phyloP scores from a whole-genome alignment of 2,888 invertebrate genomes.

The Meloe dianella region DNA sequence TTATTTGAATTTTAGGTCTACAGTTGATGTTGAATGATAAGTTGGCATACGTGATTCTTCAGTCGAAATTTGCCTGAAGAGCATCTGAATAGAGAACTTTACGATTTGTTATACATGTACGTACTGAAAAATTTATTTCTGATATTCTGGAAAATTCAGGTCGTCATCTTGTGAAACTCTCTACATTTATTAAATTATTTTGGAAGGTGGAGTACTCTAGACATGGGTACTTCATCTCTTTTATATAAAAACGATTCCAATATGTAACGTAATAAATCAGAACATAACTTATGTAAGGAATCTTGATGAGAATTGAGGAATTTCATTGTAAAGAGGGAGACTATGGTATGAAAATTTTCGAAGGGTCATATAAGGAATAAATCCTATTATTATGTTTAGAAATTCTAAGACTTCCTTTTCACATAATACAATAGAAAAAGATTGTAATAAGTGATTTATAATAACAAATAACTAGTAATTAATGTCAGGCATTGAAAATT shows the following conservation, averaged over 20 bases:
- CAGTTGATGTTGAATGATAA: too few species aligned
- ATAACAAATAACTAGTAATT: not conserved
- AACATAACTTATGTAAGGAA: not conserved
- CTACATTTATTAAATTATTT: too few species aligned
- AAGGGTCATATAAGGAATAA: not conserved
- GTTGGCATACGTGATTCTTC: too few species aligned
- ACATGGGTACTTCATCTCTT: not conserved
- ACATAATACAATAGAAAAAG: not conserved
- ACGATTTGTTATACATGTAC: too few species aligned
- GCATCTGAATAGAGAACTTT: too few species aligned
- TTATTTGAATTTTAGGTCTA: too few species aligned
- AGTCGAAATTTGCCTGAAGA: too few species aligned
- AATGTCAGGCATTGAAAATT: not conserved
- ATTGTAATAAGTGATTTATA: too few species aligned
- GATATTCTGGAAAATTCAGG: too few species aligned
- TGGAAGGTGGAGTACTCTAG: not conserved
- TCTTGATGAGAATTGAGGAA: conserved; percentile 12
- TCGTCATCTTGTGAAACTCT: too few species aligned
- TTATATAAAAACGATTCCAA: not conserved
- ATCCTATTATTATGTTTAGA: not conserved
- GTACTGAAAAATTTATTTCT: too few species aligned
- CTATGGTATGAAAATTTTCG: not conserved
- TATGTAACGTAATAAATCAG: conserved; percentile 6
- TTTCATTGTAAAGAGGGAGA: conserved; percentile 2
- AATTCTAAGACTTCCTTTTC: not conserved